These are phyloP conservation scores for Drosophila kurseongensis DNA, from an alignment of 1,140 invertebrate genomes.

Conservation along the genomic window DNA sequence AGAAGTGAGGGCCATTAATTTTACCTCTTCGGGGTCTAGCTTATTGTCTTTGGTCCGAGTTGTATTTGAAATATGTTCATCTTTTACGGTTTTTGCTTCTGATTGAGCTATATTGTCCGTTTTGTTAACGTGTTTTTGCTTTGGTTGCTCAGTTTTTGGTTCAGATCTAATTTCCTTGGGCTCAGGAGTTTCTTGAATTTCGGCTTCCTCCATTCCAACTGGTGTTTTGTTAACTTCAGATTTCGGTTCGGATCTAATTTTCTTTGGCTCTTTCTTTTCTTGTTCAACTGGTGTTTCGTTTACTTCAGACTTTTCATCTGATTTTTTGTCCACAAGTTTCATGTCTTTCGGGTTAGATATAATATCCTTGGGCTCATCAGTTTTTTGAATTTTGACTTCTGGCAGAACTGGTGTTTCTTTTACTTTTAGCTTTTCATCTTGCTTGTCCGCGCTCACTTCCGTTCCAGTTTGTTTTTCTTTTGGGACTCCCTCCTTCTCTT, in stretches of 20 bases:
- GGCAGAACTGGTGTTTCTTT: constrained; percentile 1
- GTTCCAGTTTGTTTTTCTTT: constrained; percentile 13
- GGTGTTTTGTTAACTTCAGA: neutral
- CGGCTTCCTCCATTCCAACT: constrained; percentile 7
- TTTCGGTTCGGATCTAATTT: too few relatives aligned
- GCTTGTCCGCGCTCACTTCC: neutral
- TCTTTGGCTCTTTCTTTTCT: neutral
- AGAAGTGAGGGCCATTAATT: neutral
- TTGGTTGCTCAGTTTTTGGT: neutral
- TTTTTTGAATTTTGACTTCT: neutral
- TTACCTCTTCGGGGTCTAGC: constrained; percentile 3
- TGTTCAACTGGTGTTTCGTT: neutral
- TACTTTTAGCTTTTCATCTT: neutral
- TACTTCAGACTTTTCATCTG: too few relatives aligned
- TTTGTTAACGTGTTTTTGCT: neutral
- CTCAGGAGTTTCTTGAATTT: neutral
- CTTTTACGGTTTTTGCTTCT: neutral
- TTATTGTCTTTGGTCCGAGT: neutral
- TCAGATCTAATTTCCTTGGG: neutral
- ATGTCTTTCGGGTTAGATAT: too few relatives aligned
- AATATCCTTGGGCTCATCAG: neutral
- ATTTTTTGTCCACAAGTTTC: too few relatives aligned
- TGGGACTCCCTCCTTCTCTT: neutral
- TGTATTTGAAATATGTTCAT: neutral
- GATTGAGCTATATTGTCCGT: neutral